These are phyloP conservation scores for Stigmatopora nigra DNA, from an alignment of 2,113 vertebrate species.

Conservation along the genomic window DNA sequence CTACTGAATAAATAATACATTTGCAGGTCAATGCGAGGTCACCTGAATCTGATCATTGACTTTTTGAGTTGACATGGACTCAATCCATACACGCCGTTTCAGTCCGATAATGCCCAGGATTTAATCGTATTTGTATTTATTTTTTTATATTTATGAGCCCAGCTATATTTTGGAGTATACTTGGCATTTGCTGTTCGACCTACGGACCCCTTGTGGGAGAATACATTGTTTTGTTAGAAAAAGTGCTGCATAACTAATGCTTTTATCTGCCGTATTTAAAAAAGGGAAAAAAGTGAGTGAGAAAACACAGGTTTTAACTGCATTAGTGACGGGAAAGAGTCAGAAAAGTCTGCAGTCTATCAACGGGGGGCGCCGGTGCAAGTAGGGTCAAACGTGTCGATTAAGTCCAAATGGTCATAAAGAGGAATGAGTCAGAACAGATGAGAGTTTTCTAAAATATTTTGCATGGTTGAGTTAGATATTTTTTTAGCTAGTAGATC, in stretches of 20 bases:
- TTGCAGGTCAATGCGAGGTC: conserved; percentile 41
- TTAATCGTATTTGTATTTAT: conserved; percentile 31
- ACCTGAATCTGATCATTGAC: conserved; percentile 31
- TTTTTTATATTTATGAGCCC: conserved; percentile 47
- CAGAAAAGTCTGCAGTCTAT: conserved; percentile 31
- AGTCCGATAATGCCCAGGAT: conserved; percentile 37
- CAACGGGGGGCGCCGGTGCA: conserved; percentile 13
- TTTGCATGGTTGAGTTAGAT: conserved; percentile 14
- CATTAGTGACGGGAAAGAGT: conserved; percentile 15
- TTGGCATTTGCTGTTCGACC: conserved; percentile 44
- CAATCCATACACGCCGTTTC: conserved; percentile 22
- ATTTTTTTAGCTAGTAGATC: conserved; percentile 20
- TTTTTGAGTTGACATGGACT: conserved; percentile 42
- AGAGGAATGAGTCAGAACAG: conserved; percentile 31
- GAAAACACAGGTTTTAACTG: conserved; percentile 29
- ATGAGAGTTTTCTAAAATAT: conserved; percentile 46
- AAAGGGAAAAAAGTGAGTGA: not conserved
- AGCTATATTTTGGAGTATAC: conserved; percentile 37
- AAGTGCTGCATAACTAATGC: conserved; percentile 27
- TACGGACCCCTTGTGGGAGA: conserved; percentile 24
- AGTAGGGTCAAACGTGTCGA: conserved; percentile 47
- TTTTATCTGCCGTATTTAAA: conserved; percentile 31
- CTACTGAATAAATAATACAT: not conserved
- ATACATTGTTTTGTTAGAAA: conserved; percentile 34
- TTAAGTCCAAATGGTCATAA: conserved; percentile 41